Conservation (phyloP, 1,140 invertebrate species). For the Melipona quadrifasciata region DNA sequence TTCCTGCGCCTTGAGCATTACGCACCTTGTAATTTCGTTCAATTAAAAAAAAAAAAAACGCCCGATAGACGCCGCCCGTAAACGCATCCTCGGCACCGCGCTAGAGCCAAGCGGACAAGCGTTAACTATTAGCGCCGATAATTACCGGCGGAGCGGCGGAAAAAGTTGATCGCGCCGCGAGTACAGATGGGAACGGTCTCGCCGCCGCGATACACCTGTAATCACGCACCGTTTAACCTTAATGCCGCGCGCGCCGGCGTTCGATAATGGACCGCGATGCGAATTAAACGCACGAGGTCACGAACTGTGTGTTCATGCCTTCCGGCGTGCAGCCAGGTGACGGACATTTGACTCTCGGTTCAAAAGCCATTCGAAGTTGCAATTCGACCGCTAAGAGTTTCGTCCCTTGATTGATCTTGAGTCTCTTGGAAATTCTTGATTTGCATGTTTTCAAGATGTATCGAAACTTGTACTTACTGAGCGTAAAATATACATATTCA, state of each 20-base stretch:
- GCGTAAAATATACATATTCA: no score
- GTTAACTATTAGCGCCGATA: conserved; percentile 59
- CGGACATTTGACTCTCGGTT: no score
- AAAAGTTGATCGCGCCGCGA: conserved; percentile 43
- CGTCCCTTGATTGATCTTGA: no score
- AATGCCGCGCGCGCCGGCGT: background rate
- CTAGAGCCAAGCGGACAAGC: conserved; percentile 30
- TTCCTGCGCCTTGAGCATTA: conserved; percentile 68
- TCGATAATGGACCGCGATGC: background rate
- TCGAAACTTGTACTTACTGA: no score
- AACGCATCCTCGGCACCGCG: background rate
- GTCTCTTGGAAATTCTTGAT: no score
- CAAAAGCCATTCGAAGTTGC: no score
- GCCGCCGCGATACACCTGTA: conserved; percentile 22
- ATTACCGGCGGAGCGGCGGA: conserved; percentile 31
- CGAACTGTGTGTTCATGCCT: background rate
- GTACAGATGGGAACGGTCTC: background rate
- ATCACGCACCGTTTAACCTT: conserved; percentile 29
- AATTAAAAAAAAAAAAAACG: conserved; percentile 77
- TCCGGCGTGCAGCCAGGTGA: background rate
- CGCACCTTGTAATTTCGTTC: conserved; percentile 75
- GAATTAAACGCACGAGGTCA: conserved; percentile 21
- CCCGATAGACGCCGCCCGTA: conserved; percentile 42
- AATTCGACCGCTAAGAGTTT: no score
- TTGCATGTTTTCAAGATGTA: no score